Percentiles rank a stretch among this genome's conserved stretches.
Evolutionary conservation across 2,888 invertebrate species (phyloP).

Genomic region (Sphaerophoria taeniata): DNA sequence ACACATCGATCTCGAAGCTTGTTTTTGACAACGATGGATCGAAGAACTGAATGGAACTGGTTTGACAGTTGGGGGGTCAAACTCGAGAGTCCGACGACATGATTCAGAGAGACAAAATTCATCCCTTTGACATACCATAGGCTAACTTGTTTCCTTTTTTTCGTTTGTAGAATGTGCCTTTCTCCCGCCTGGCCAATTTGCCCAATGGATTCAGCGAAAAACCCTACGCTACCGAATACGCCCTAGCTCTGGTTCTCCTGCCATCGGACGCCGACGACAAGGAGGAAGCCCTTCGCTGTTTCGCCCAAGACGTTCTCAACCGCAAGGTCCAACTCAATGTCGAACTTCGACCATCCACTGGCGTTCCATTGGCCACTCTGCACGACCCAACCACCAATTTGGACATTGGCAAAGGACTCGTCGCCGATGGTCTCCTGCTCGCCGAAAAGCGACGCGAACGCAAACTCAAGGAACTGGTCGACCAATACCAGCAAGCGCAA

Average conservation of each 20-base stretch:
- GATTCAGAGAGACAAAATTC: constrained; percentile 40
- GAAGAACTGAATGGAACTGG: constrained; percentile 62
- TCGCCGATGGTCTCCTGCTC: constrained; percentile 93
- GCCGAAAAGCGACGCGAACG: constrained; percentile 92
- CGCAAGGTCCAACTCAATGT: constrained; percentile 92
- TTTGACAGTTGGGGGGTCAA: constrained; percentile 77
- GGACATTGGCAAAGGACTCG: constrained; percentile 88
- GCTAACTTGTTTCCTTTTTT: constrained; percentile 28
- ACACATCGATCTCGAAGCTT: constrained; percentile 58
- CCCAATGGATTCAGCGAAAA: constrained; percentile 90
- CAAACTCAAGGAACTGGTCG: constrained; percentile 90
- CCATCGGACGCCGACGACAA: constrained; percentile 94
- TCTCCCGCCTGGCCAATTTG: constrained; percentile 90
- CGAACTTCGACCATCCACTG: constrained; percentile 86
- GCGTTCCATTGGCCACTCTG: constrained; percentile 81
- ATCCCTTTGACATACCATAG: background rate
- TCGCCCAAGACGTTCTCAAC: constrained; percentile 87
- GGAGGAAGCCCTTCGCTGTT: constrained; percentile 88
- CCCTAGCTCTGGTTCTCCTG: constrained; percentile 91
- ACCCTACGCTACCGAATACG: constrained; percentile 94
- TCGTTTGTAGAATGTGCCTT: constrained; percentile 84
- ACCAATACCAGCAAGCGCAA: constrained; percentile 93
- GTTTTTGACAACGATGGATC: constrained; percentile 11
- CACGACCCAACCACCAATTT: constrained; percentile 81
- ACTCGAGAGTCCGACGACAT: constrained; percentile 63